Conservation (phyloP, 2,113 vertebrate species). For the Pristiophorus japonicus region DNA sequence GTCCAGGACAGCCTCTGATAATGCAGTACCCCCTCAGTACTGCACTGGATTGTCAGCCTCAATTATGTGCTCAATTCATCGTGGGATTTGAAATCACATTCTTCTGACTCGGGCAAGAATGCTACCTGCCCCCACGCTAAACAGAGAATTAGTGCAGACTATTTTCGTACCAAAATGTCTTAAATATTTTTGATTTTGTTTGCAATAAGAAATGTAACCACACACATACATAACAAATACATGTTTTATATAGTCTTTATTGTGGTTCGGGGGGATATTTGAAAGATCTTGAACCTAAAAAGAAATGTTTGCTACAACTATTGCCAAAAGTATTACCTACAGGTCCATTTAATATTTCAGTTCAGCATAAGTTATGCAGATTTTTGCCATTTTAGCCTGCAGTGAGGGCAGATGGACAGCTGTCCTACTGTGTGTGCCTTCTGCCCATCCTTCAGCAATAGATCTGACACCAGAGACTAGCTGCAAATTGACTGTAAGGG, state of each 20-base stretch:
- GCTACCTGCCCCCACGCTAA: too few relatives aligned
- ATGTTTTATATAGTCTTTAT: neutral
- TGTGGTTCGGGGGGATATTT: too few relatives aligned
- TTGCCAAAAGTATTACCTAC: neutral
- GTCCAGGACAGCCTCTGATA: neutral
- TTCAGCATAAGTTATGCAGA: neutral
- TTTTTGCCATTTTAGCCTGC: neutral
- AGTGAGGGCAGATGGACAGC: neutral
- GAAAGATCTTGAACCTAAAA: too few relatives aligned
- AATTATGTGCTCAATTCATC: too few relatives aligned
- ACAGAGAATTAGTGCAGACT: neutral
- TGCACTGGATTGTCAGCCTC: too few relatives aligned
- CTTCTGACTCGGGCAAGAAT: neutral
- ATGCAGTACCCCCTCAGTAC: neutral
- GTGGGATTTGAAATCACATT: neutral
- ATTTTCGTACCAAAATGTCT: neutral
- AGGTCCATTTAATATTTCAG: neutral
- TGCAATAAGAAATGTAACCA: neutral
- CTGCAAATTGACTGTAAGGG: neutral
- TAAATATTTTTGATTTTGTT: neutral
- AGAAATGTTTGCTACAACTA: neutral
- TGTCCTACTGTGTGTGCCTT: neutral
- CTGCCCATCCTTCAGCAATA: neutral
- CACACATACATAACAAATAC: neutral
- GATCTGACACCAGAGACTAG: neutral